A percentile compares a stretch with the other conserved stretches of the same genome.
These are phyloP conservation scores for Numida meleagris DNA, from an alignment of 2,113 vertebrate species.

Conservation along the genomic window DNA sequence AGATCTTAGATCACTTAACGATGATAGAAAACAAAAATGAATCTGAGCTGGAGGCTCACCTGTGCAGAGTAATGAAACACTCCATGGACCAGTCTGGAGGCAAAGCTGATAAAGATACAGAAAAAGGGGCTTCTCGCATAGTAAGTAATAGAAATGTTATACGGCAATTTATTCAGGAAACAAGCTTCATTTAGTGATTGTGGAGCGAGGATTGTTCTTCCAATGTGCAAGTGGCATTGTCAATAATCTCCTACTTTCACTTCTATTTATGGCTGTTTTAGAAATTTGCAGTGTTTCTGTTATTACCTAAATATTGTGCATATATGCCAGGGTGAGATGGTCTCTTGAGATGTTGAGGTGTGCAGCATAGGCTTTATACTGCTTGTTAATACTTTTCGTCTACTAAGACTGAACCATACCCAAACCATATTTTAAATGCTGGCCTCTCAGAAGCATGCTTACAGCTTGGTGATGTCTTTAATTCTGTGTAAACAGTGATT, in stretches of 20 bases:
- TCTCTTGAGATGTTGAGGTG: not conserved
- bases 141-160: slow-evolving; percentile 74
- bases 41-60: slow-evolving; percentile 92
- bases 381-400: not conserved
- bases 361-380: not conserved
- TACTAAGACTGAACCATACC: not conserved
- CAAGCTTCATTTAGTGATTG: not conserved
- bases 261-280: not conserved
- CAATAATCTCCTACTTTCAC: not conserved
- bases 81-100: slow-evolving; percentile 84
- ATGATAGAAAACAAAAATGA: slow-evolving; percentile 99
- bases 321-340: not conserved
- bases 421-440: not conserved
- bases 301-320: not conserved
- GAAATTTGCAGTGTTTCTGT: not conserved
- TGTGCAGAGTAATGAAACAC: slow-evolving; percentile 91
- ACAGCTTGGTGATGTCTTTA: not conserved
- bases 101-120: slow-evolving; percentile 90
- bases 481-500: not conserved
- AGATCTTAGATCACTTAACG: slow-evolving; percentile 96
- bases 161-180: not conserved
- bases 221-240: not conserved
- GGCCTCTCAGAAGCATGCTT: not conserved
- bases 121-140: slow-evolving; percentile 85
- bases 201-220: not conserved